Percentiles rank a stretch among this genome's conserved stretches.
Evolutionary conservation across 2,113 vertebrate genomes (phyloP).

Genomic region (Manacus vitellinus): DNA sequence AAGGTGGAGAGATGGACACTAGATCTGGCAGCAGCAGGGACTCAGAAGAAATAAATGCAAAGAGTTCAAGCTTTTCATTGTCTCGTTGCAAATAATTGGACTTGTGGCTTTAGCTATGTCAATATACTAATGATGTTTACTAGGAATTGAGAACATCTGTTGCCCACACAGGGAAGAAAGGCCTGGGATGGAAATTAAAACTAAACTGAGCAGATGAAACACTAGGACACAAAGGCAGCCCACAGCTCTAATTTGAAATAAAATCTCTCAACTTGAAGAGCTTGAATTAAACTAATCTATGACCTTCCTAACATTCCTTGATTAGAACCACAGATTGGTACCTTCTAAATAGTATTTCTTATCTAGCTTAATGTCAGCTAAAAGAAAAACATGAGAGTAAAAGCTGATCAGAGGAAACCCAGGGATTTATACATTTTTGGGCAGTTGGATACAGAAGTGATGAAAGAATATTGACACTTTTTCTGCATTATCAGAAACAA

Average conservation of each 20-base stretch:
- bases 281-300: not conserved
- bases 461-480: not conserved
- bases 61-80: not conserved
- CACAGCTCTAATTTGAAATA: slow-evolving; percentile 27
- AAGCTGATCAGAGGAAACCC: not conserved
- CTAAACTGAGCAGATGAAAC: slow-evolving; percentile 2
- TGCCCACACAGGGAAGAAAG: not conserved
- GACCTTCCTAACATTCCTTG: not conserved
- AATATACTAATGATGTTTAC: not conserved
- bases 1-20: not conserved
- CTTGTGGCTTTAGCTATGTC: not conserved
- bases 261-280: not conserved
- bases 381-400: not conserved
- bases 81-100: not conserved
- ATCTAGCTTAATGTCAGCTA: not conserved
- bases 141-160: slow-evolving; percentile 3
- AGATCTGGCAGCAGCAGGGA: not conserved
- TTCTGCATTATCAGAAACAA: not conserved
- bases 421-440: not conserved
- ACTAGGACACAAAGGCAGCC: not conserved
- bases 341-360: not conserved
- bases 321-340: not conserved
- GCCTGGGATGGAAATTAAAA: not conserved
- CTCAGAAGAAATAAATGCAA: not conserved
- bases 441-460: not conserved